These are phyloP conservation scores for Pipistrellus kuhlii DNA, from an alignment of 2,797 vertebrate species.

Conservation along the genomic window DNA sequence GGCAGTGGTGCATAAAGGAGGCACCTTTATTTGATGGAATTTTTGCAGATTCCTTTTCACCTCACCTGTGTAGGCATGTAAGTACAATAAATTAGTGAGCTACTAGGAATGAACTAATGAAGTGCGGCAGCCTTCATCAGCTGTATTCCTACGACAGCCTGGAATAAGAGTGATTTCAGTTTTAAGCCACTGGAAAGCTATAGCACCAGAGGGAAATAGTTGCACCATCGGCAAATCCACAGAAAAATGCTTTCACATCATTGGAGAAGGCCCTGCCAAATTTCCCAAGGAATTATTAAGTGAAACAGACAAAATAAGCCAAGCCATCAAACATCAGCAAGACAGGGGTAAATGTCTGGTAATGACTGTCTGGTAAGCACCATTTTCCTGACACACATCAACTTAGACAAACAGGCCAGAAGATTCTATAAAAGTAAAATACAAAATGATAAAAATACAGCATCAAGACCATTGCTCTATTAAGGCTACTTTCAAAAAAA, in stretches of 20 bases:
- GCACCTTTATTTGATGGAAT: constrained; percentile 26
- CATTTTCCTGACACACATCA: constrained; percentile 39
- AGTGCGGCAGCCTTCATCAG: background rate
- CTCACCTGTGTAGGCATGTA: background rate
- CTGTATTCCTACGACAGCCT: constrained; percentile 21
- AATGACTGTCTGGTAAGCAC: constrained; percentile 25
- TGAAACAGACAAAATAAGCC: constrained; percentile 77
- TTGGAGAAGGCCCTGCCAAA: constrained; percentile 68
- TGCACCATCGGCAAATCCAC: background rate
- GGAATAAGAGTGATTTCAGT: constrained; percentile 32
- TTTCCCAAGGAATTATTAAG: constrained; percentile 69
- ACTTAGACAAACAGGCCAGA: constrained; percentile 34
- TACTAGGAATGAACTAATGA: constrained; percentile 36
- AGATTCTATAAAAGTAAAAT: constrained; percentile 55
- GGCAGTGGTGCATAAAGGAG: background rate
- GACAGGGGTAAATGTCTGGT: constrained; percentile 1
- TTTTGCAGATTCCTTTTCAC: constrained; percentile 54
- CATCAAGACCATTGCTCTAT: background rate
- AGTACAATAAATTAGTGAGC: constrained; percentile 69
- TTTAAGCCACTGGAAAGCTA: constrained; percentile 26
- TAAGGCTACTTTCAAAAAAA: background rate
- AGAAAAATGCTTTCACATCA: constrained; percentile 53
- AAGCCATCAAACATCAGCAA: constrained; percentile 66
- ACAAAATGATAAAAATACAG: constrained; percentile 10
- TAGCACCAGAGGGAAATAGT: constrained; percentile 55